Evolutionary conservation across 2,113 vertebrate species (phyloP), one percentile per base, ranked within the genome.

Genomic region (Spea bombifrons): DNA sequence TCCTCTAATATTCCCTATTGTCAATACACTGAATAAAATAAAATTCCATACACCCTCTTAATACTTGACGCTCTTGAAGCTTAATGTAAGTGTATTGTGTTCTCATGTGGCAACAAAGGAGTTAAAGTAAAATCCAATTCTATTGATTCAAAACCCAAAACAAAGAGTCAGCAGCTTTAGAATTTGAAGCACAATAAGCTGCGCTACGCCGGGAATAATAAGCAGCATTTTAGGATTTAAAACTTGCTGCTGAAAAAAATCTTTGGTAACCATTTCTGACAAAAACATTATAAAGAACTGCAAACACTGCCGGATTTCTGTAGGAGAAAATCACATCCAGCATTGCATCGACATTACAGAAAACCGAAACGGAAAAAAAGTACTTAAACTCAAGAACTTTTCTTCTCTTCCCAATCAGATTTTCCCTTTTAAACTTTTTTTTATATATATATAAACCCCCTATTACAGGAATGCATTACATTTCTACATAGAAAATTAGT

Each of bases 61-160:
- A 30, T 61, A 48, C 16, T 4, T 48, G 53, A 76, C 50, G 3
- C 4, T 50, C 47, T 46, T 48, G 6, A 3, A 30, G 69, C 15
- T 76, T 68, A 59, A 12, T 52, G 68, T 65, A 65, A 72, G 55
- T 45, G 63, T 30, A 16, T 47, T 50, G 59, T 13, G n/a, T 16
- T 48, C 50, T 30, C 69, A 30, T 10, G 57, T 44, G 68, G 76
- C 68, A 45, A 52, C 55, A 48, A 78, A 78, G 5, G 68, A 71
- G 76, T 78, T 78, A 78, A 78, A 12, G 30, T 50, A 71, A 78
- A 72, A 78, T 78, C 76, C 76, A 78, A 78, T 78, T 65, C 76
- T 63, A 71, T 65, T 44, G 68, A 78, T 48, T 53, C 57, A 45
- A 30, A 72, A 71, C 68, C 30, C 7, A 78, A 78, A 78, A 78